These are phyloP conservation scores for Brachyalestes nurse DNA, from an alignment of 2,797 vertebrate species.

Conservation along the genomic window DNA sequence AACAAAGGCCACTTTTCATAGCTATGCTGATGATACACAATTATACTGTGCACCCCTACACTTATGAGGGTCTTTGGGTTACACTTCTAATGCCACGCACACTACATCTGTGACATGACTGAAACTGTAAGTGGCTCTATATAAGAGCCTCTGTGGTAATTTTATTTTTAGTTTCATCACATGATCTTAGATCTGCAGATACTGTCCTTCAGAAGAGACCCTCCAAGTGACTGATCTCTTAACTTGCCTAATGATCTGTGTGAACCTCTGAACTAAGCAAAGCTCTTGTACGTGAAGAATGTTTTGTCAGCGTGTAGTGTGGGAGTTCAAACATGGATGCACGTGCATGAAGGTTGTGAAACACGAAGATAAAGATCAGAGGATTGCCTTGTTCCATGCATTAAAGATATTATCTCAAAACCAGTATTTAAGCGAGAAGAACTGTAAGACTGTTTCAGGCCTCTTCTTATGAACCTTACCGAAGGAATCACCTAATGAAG, in stretches of 20 bases:
- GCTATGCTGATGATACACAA: too few relatives aligned
- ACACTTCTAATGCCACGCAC: too few relatives aligned
- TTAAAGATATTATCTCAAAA: conserved; percentile 33
- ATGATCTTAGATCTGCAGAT: too few relatives aligned
- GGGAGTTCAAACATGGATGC: conserved; percentile 29
- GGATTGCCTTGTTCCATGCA: conserved; percentile 14
- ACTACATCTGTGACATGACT: too few relatives aligned
- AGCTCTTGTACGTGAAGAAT: background rate
- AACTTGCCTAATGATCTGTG: background rate
- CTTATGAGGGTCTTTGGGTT: too few relatives aligned
- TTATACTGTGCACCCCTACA: too few relatives aligned
- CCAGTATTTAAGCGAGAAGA: conserved; percentile 6
- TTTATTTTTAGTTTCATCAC: too few relatives aligned
- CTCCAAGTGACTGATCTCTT: too few relatives aligned
- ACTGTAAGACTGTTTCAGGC: background rate
- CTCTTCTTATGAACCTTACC: background rate
- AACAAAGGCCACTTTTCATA: too few relatives aligned
- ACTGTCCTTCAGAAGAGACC: too few relatives aligned
- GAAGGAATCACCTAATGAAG: background rate
- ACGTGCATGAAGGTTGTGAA: conserved; percentile 3
- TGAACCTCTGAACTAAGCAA: background rate
- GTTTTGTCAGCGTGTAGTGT: background rate
- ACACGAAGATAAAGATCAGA: conserved; percentile 56
- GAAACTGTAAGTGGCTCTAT: too few relatives aligned
- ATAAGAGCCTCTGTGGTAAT: too few relatives aligned